Evolutionary conservation across 2,113 vertebrate species (phyloP), one percentile per base, ranked within the genome.

Genomic region (Beaufortia kweichowensis): DNA sequence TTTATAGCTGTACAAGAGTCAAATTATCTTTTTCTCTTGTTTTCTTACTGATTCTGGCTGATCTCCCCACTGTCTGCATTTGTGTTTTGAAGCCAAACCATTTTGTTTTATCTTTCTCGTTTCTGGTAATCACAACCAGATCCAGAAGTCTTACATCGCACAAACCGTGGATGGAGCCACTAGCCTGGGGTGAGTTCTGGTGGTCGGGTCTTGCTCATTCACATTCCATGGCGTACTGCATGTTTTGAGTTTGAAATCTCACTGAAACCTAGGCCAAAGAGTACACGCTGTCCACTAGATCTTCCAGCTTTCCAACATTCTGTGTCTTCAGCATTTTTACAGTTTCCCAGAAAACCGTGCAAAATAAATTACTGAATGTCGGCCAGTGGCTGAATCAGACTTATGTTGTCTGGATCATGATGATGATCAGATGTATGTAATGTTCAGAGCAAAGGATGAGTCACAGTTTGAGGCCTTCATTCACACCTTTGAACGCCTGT

Each of bases 51-150:
- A 39, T 76, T 35, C 46, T 23, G 29, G 64, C 62, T 57, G 26
- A n/a, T 57, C 66, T 72, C 72, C 65, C 35, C 19, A 31, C 55
- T 76, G 19, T 66, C 26, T 23, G 28, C 26, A 24, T 57, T 14
- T 55, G 59, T 64, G 59, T 48, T 50, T 65, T 4, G 66, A 28
- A 46, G 74, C 50, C 66, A 71, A 71, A 39, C 64, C 23, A 14
- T 59, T 77, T 39, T 31, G 59, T 82, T 75, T 75, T 55, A 70
- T 69, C 76, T 35, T n/a, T 81, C 72, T 60, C 61, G 53, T 81
- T 73, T 77, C 61, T 81, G 61, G 53, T 61, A 67, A 77, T 66
- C 63, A 65, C 21, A 77, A 59, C 66, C 68, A 74, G 75, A 81
- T 74, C 48, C 61, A 61, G 74, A 35, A 77, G 67, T 59, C 66